phyloP scores from a whole-genome alignment of 2,888 invertebrate species.

The Caenorhabditis doughertyi region DNA sequence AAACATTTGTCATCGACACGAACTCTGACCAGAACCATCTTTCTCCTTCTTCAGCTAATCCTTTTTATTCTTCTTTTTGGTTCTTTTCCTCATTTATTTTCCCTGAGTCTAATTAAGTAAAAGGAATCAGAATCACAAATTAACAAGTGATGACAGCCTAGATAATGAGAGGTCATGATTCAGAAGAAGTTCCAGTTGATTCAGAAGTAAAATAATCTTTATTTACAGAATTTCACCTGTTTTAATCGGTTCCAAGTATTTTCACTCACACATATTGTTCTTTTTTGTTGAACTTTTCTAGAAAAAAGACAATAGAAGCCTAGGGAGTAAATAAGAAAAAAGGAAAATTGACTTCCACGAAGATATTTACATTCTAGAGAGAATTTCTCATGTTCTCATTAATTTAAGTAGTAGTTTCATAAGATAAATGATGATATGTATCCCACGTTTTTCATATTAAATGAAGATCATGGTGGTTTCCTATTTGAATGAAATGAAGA shows the following conservation, averaged over 20 bases:
- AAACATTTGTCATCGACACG: slow-evolving; percentile 18
- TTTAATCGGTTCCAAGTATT: not conserved
- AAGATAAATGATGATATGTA: slow-evolving; percentile 22
- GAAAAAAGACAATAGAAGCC: slow-evolving; percentile 3
- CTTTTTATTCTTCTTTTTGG: slow-evolving; percentile 2
- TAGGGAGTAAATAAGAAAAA: not conserved
- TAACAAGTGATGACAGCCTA: slow-evolving; percentile 7
- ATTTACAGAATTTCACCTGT: not conserved
- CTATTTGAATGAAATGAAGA: not conserved
- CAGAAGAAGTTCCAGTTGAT: not conserved
- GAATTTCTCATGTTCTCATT: not conserved
- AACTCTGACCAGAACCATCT: slow-evolving; percentile 31
- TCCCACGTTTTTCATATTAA: slow-evolving; percentile 8
- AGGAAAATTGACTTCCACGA: not conserved
- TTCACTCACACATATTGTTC: not conserved
- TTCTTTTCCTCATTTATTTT: slow-evolving; percentile 23
- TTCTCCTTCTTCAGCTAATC: not conserved
- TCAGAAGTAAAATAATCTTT: not conserved
- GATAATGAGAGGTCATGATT: not conserved
- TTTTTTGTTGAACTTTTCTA: not conserved
- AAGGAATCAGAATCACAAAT: slow-evolving; percentile 33
- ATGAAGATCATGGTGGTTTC: not conserved
- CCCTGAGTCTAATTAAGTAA: slow-evolving; percentile 24
- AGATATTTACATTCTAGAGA: slow-evolving; percentile 4
- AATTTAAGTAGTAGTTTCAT: slow-evolving; percentile 5